Base-by-base conservation (phyloP, 2,113 vertebrate species). In the Candoia aspera region DNA sequence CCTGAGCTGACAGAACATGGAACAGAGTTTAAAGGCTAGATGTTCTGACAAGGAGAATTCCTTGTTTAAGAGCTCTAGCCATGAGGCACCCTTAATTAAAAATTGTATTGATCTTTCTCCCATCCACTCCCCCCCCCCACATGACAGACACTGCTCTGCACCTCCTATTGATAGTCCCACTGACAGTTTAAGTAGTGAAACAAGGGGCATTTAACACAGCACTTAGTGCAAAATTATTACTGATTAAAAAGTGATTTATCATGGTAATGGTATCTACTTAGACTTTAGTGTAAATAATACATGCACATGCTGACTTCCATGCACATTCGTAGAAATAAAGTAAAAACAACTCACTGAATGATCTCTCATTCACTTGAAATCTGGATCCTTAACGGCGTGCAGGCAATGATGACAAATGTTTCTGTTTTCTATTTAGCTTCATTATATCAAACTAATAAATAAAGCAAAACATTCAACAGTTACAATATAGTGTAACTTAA, bases 201-300 rank as follows among this genome's bases (percentile, higher is more conserved):
- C 97, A 97, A 97, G 98, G 96, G 96, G 94, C 97, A 96, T 94
- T 98, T 97, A 68, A 97, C 97, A 97, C 95, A 96, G 93, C 96
- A 97, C 97, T 98, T 98, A 98, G 95, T 94, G 93, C 88, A 96
- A 97, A 97, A 98, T 98, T 98, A 98, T 98, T 97, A 98, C 97
- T 97, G 96, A 98, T 98, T 98, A 98, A 98, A 98, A 97, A 97
- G 95, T 97, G 93, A 97, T 98, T 97, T 98, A 97, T 98, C 97
- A 96, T 97, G 95, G 94, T 97, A 97, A 96, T 93, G 95, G 93
- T 95, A 96, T 96, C 96, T 97, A 96, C 95, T 95, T 92, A 95
- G 92, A 92, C 91, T 95, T 94, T 0, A 0, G 53, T 60, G 54
- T 24, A 92, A 73, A 91, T 87, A 42, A 46, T 24, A 87, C 59